Percentiles rank a stretch among this genome's conserved stretches.
These are phyloP conservation scores for Orussus abietinus DNA, from an alignment of 1,140 invertebrate species.

Conservation along the genomic window DNA sequence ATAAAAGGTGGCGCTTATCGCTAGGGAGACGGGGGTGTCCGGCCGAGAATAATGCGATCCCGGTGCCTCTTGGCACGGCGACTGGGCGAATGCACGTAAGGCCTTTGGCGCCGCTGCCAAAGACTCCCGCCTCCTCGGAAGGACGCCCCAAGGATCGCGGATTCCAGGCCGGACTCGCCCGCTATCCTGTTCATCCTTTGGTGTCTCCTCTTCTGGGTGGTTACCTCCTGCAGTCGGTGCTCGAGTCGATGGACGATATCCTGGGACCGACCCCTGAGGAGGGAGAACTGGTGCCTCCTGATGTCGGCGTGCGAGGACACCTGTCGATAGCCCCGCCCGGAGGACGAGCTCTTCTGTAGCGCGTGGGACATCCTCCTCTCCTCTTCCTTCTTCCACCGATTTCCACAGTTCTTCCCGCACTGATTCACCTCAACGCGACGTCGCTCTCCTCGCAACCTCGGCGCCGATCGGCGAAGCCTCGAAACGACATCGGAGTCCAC, in stretches of 20 bases:
- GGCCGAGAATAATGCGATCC: too few relatives aligned
- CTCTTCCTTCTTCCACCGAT: too few relatives aligned
- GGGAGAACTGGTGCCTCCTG: constrained; percentile 38
- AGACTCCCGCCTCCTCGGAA: neutral
- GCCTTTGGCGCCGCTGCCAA: neutral
- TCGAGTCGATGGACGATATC: constrained; percentile 37
- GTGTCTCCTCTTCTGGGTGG: neutral
- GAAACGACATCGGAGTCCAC: constrained; percentile 2
- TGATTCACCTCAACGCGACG: constrained; percentile 4
- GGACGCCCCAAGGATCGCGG: neutral
- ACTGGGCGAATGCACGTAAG: neutral
- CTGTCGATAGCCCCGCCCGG: constrained; percentile 27
- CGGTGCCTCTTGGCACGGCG: neutral
- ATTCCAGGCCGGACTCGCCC: neutral
- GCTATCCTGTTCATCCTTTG: neutral
- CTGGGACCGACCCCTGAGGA: constrained; percentile 38
- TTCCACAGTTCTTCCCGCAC: constrained; percentile 16
- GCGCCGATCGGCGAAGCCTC: neutral
- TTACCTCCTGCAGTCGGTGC: constrained; percentile 47
- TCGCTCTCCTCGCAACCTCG: constrained; percentile 1
- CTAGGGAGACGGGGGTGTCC: too few relatives aligned
- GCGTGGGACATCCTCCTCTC: too few relatives aligned
- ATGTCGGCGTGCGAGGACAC: constrained; percentile 31
- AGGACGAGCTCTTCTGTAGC: constrained; percentile 19
- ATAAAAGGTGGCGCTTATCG: too few relatives aligned